Base-by-base conservation (phyloP, 2,797 vertebrate genomes). In the Cirrhinus molitorella region DNA sequence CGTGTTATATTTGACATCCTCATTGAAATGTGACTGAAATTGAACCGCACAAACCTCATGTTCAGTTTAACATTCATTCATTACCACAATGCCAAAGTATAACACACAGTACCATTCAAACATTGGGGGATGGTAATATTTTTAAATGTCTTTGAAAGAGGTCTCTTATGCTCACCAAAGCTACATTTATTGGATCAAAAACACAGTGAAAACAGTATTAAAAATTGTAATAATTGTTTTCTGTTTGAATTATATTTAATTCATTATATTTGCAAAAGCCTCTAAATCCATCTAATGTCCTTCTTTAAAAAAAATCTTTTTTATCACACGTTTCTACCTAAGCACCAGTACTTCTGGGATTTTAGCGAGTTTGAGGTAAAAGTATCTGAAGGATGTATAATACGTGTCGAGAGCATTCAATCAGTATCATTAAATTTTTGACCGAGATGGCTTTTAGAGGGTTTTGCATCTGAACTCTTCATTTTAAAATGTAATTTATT, bases 21-120 rank as follows among this genome's bases (percentile, higher is more conserved):
- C 34, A 45, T 59, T 76, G 47, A 34, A 72, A 19, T 72, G 47
- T 19, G 45, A 49, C 12, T 49, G n/a, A 70, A 70, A 70, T 37
- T 4, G 16, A 11, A 55, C 17, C 19, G 6, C 40, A 67, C 21
- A 67, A 67, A 59, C 11, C 0, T 13, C n/a, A 6, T 47, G 43
- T 17, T 40, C 19, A 40, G 61, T 34, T 34, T 67, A 14, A 68
- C n/a, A n/a, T n/a, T 37, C 14, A 25, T 70, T 21, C 57, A 28
- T 16, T 61, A 16, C 59, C 57, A 61, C 59, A 61, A n/a, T 28
- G 28, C 57, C 12, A 59, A 59, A 5, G 55, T 12, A 23, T 57
- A 57, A 57, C 55, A 57, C 9, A 4, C 10, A 57, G 55, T 23
- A 13, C 19, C 1, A 2, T 67, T 67, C 37, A 67, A 43, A 67